Evolutionary conservation across 2,113 vertebrate species (phyloP).

Genomic region (Hypanus sabinus): DNA sequence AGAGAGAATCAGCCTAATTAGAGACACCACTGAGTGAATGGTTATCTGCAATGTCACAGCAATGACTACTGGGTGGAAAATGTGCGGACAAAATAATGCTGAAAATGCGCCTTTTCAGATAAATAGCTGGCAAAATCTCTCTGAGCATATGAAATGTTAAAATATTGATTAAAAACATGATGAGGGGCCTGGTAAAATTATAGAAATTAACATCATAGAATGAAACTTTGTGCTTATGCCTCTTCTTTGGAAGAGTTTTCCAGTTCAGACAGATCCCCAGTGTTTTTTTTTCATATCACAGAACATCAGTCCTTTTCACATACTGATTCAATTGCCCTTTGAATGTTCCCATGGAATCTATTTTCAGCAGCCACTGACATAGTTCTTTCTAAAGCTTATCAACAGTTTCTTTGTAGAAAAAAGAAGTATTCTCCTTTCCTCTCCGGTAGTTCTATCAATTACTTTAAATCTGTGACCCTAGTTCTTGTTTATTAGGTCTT

Average conservation of each 20-base stretch:
- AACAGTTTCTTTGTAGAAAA: not conserved
- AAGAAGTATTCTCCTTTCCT: not conserved
- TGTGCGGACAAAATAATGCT: not conserved
- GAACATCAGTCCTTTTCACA: not conserved
- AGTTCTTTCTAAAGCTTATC: not conserved
- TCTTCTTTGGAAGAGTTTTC: not conserved
- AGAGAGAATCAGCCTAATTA: not conserved
- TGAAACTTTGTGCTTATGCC: not conserved
- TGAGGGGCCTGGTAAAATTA: not conserved
- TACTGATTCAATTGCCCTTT: not conserved
- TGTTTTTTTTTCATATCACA: not conserved
- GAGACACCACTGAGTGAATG: not conserved
- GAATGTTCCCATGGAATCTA: not conserved
- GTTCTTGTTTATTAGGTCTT: not conserved
- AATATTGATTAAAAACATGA: not conserved
- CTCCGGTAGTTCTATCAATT: not conserved
- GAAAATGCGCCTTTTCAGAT: not conserved
- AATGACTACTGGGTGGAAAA: not conserved
- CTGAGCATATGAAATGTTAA: not conserved
- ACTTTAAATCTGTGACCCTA: not conserved
- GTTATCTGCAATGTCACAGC: not conserved
- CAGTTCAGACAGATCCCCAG: not conserved
- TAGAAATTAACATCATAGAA: not conserved
- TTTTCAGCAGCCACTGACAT: not conserved
- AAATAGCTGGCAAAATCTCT: not conserved